Base-by-base conservation (phyloP, 2,888 invertebrate genomes). In the Falcaria lacertinaria region DNA sequence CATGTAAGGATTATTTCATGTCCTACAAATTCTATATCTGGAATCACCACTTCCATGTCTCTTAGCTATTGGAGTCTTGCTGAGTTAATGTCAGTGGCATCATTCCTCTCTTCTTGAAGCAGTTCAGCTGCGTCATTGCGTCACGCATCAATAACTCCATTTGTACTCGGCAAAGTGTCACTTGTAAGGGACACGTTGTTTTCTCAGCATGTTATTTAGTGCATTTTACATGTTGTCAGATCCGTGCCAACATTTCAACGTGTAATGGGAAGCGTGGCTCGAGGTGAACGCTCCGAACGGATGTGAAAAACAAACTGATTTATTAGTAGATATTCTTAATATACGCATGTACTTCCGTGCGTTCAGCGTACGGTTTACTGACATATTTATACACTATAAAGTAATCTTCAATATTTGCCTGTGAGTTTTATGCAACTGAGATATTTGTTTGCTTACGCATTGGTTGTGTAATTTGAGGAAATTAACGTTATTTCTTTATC, bases 251-350 rank as follows among this genome's bases (percentile, higher is more conserved):
- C 5, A 15, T 37, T 1, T 37, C 4, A 11, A 7, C 37, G 6
- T 22, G 37, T 13, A 37, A 36, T 36, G 36, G 36, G 22, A 36
- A 7, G 22, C 36, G 22, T 35, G 17, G n/a, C 1, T 13, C 22
- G 15, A 47, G 50, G 43, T 50, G 44, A 42, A 45, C 36, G 44
- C 42, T 43, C 47, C 39, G 15, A 22, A 13, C 15, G 37, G 35
- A 37, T 4, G 34, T 32, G 43, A 44, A 48, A 45, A 48, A 52
- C 47, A 48, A 43, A 41, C 28, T 33, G 15, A 32, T 43, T 43
- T 42, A 34, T 25, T 42, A 34, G 41, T 34, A 34, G 37, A 37
- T 37, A 37, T 37, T 25, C 15, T 22, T 22, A 22, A 15, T 25
- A 15, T 37, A 25, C 37, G 22, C 22, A 14, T 13, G 36, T 19